phyloP scores from a whole-genome alignment of 1,140 invertebrate genomes.

The Drosophila bocqueti region DNA sequence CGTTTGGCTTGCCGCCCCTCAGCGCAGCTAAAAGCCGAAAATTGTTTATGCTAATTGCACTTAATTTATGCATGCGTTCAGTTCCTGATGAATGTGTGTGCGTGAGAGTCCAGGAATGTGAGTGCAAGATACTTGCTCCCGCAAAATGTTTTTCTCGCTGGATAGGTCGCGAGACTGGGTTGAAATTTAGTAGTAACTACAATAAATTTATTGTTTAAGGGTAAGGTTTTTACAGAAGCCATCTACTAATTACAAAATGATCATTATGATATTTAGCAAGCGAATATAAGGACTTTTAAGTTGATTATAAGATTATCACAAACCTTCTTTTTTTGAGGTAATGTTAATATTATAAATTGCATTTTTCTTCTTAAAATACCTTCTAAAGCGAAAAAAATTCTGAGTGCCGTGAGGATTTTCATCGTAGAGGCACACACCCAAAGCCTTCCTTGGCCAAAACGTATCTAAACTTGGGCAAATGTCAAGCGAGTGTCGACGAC shows the following conservation, averaged over 20 bases:
- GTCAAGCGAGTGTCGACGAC: constrained; percentile 33
- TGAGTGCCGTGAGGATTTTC: constrained; percentile 7
- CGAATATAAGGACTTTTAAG: no score
- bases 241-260: background rate
- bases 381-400: constrained; percentile 5
- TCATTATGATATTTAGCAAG: no score
- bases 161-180: constrained; percentile 37
- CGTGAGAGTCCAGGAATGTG: constrained; percentile 29
- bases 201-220: background rate
- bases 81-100: constrained; percentile 26
- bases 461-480: constrained; percentile 59
- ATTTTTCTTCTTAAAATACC: background rate
- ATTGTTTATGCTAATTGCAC: constrained; percentile 83
- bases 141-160: constrained; percentile 16
- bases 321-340: background rate
- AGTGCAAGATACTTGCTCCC: constrained; percentile 48
- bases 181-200: background rate
- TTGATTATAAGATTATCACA: no score
- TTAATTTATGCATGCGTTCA: constrained; percentile 78
- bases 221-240: background rate
- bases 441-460: constrained; percentile 45
- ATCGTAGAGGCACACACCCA: constrained; percentile 4
- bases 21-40: constrained; percentile 71
- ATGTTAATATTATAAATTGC: background rate
- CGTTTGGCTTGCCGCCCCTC: constrained; percentile 1